Evolutionary conservation across 2,888 invertebrate species (phyloP), one percentile per base, ranked within the genome.

Genomic region (Drosophila recens): DNA sequence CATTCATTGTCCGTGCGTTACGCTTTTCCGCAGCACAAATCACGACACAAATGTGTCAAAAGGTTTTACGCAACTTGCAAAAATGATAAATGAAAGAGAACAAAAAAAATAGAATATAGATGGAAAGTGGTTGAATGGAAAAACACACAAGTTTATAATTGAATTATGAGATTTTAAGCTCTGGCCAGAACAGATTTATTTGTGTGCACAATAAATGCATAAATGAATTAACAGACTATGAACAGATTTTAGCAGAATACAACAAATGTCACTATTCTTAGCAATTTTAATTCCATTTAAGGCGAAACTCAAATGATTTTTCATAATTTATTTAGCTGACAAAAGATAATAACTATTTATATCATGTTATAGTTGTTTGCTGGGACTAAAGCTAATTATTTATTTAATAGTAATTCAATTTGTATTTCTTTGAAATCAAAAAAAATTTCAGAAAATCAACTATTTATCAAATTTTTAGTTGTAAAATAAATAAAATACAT

Each of bases 91-190:
- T 20, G 48, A 30, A 30, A 30, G 30, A 30, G 11, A 45, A 6
- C 27, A 36, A 30, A 38, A 43, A 57, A 11, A 30, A 36, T 13
- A n/a, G 5, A 9, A 15, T 1, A 30, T 30, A 42, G 15, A 56
- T 51, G 27, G 27, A 43, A 43, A 61, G 15, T 27, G 20, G 34
- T 8, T 8, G 23, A 52, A 42, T 54, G 17, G 13, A 36, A 49
- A 64, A 53, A 45, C 13, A 56, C 13, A 72, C 46, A 65, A 59
- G 65, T 69, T 76, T 69, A 66, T 76, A 76, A 76, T 76, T 69
- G 76, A 76, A 76, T 76, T 59, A 73, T 63, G 57, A 49, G 53
- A 66, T 51, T 72, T 64, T 53, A 75, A 61, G 64, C 67, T 45
- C 46, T 10, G 53, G 42, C 33, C 42, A 40, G 71, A 75, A 63